Percentiles rank a stretch among this genome's conserved stretches.
Conservation (phyloP, 92 coral and sea anemone genomes). For the Micromussa lordhowensis region DNA sequence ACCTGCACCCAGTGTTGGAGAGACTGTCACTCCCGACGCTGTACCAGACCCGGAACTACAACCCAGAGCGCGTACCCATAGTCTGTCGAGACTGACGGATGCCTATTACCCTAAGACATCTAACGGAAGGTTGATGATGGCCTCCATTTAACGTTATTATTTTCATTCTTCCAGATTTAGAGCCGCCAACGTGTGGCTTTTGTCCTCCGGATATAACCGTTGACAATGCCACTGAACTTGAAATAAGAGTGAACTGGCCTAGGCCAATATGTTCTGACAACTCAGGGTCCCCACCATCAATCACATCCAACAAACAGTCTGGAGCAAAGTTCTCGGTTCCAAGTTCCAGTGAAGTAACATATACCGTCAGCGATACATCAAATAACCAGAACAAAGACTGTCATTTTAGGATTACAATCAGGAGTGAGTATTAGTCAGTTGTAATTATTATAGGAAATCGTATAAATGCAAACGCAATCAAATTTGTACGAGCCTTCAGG, state of each 20-base stretch:
- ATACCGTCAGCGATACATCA: constrained; percentile 12
- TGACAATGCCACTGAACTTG: constrained; percentile 18
- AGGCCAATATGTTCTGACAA: constrained; percentile 79
- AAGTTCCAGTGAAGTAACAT: constrained; percentile 45
- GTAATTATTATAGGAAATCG: too few species aligned
- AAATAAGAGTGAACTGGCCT: constrained; percentile 68
- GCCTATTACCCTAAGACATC: too few species aligned
- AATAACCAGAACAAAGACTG: constrained; percentile 46
- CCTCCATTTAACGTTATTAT: background rate
- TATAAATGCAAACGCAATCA: too few species aligned
- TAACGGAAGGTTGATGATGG: too few species aligned
- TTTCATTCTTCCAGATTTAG: constrained; percentile 61
- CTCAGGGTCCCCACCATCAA: constrained; percentile 72
- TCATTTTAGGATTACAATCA: constrained; percentile 43
- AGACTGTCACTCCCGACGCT: too few species aligned
- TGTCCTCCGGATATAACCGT: constrained; percentile 54
- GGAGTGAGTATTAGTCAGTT: constrained; percentile 22
- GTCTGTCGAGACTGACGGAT: too few species aligned
- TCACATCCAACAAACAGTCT: constrained; percentile 37
- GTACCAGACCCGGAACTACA: too few species aligned
- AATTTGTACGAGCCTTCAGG: too few species aligned
- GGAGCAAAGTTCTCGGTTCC: constrained; percentile 64
- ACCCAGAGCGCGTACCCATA: too few species aligned
- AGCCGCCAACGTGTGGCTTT: constrained; percentile 77
- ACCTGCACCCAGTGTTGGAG: too few species aligned